Evolutionary conservation across 2,888 invertebrate genomes (phyloP), one percentile per base, ranked within the genome.

Genomic region (Pandemis heparana): DNA sequence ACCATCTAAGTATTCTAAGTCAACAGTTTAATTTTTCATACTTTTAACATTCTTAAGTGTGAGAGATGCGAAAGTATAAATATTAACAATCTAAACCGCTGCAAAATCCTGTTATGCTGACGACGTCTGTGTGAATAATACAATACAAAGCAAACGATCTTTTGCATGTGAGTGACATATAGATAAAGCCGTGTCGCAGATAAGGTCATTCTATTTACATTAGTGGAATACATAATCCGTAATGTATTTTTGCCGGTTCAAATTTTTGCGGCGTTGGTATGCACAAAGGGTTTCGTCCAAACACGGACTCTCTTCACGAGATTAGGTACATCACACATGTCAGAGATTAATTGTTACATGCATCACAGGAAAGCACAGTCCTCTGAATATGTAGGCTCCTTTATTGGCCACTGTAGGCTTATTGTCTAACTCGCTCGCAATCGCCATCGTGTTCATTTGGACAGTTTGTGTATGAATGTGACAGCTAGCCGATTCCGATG

Each of bases 121-220:
- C n/a, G 46, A 23, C 63, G 63, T 18, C 23, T 32, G 12, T 53
- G 18, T 56, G 46, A 69, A 68, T 48, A 59, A 69, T 73, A 63
- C 38, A 59, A 69, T 73, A 63, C 38, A 63, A 72, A 46, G 56
- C 41, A 62, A 68, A 73, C 63, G 48, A 73, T 41, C 68, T 64
- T 32, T 60, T 38, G 60, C n/a, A 23, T 53, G 63, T 41, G 48
- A 68, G 56, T 67, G 62, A 63, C 56, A 68, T 62, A 56, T 43
- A 67, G 66, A 66, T 73, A 63, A 72, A 53, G 32, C 18, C 16
- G 38, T 56, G 43, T 56, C 62, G 39, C 59, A 68, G 65, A 65
- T 56, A 59, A 74, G 64, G 70, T 48, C 74, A 48, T 43, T 23
- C n/a, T 56, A 48, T n/a, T 23, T 59, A 56, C 23, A 53, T 62